phyloP scores from a whole-genome alignment of 2,888 invertebrate genomes.

The Xanthorhoe spadicearia region DNA sequence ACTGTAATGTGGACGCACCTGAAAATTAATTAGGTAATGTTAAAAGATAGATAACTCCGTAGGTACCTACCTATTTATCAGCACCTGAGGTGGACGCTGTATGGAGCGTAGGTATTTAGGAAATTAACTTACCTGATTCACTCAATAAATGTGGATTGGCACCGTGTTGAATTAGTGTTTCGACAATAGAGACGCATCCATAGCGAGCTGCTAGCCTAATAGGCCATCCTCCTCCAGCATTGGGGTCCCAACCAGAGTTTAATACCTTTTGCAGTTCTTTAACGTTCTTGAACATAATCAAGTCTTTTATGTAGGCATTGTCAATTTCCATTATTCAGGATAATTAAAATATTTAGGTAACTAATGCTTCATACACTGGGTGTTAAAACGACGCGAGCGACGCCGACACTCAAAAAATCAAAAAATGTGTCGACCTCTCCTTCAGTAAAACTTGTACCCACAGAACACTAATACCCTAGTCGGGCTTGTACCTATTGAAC shows the following conservation, averaged over 20 bases:
- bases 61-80: too few species aligned
- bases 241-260: constrained; percentile 69
- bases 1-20: constrained; percentile 78
- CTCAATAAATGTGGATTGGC: constrained; percentile 75
- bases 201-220: constrained; percentile 73
- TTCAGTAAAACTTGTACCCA: too few species aligned
- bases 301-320: constrained; percentile 38
- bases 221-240: constrained; percentile 76
- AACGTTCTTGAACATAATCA: constrained; percentile 62
- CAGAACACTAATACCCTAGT: too few species aligned
- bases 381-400: too few species aligned
- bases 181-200: constrained; percentile 66
- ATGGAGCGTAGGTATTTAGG: neutral
- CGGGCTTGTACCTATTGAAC: too few species aligned
- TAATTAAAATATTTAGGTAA: neutral
- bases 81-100: too few species aligned
- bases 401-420: too few species aligned
- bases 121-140: constrained; percentile 65
- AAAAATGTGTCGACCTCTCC: too few species aligned
- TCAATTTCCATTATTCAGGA: constrained; percentile 26
- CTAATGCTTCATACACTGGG: too few species aligned
- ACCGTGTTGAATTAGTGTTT: constrained; percentile 67
- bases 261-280: constrained; percentile 61
- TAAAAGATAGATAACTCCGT: neutral
- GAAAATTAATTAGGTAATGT: constrained; percentile 39